Evolutionary conservation across 1,140 invertebrate genomes (phyloP), one percentile per base, ranked within the genome.

Genomic region (Calycopis cecrops): DNA sequence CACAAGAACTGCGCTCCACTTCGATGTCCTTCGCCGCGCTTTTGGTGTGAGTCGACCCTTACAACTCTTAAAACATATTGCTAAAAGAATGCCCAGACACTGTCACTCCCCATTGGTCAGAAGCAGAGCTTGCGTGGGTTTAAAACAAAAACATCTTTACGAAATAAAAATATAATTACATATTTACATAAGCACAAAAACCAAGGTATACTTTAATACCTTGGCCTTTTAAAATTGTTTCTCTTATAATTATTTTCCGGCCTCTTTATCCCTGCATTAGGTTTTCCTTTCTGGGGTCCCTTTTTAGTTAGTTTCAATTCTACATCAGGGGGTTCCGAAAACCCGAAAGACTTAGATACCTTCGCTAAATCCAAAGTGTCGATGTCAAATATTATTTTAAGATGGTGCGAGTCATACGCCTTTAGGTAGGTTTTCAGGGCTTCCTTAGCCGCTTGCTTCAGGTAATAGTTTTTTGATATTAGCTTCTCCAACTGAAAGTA

Each of bases 371-470:
- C 97, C 47, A 99, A 85, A 0, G 93, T 97, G 62, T 95, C 93
- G 28, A 99, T 92, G 80, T 99, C 93, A 85, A 97, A 99, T 60
- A 99, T 97, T 12, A 93, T 92, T 79, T 99, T 99, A 61, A 99
- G 89, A 73, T 95, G 93, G 87, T 99, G 98, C 0, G 97, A 97
- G 73, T 98, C 96, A 79, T 99, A 99, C 0, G 98, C 95, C 60
- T 98, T 90, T 0, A 99, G 91, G 80, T 98, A 99, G 0, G 94
- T 92, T 81, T 99, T 99, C 87, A 97, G 99, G 0, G 96, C 98
- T 86, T 99, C 97, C 76, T 97, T 97, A 0, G 96, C 98, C 4
- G 97, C 98, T 73, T 94, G 91, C 76, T 99, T 94, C 1, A 99
- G 89, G 77, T 96, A 98, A 73, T 99, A 99, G 85, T 99, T 99